phyloP scores from a whole-genome alignment of 37 sponge, comb jelly and placozoan genomes.

The Hormiphora californensis region DNA sequence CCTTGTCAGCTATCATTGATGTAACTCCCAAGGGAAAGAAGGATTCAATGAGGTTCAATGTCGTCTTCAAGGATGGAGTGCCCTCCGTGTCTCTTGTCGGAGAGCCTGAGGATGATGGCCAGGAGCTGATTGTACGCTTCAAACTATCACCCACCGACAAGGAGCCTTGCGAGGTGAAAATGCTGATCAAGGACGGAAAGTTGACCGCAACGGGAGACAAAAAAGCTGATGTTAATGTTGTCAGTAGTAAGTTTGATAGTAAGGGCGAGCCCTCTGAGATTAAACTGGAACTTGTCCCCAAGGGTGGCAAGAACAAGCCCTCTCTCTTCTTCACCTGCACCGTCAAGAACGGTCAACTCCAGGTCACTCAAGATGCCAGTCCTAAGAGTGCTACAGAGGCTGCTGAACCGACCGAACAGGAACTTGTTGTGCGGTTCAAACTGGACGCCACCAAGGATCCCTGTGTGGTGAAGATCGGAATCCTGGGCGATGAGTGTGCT shows the following conservation, averaged over 20 bases:
- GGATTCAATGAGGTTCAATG: not conserved
- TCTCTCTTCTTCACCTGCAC: conserved; percentile 11
- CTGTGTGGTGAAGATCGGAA: conserved; percentile 43
- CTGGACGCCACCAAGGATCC: conserved; percentile 34
- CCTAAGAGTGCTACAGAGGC: not conserved
- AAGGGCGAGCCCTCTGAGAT: conserved; percentile 48
- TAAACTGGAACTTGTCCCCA: conserved; percentile 27
- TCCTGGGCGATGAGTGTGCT: conserved; percentile 32
- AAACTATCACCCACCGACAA: conserved; percentile 16
- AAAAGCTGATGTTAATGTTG: conserved; percentile 50
- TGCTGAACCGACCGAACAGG: conserved; percentile 39
- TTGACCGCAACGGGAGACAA: conserved; percentile 14
- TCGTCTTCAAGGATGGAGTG: not conserved
- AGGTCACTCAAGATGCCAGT: not conserved
- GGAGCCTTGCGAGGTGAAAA: conserved; percentile 32
- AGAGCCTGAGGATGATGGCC: not conserved
- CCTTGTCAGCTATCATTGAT: not conserved
- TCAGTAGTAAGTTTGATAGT: conserved; percentile 21
- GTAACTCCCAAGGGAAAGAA: conserved; percentile 1
- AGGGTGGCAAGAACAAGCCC: not conserved
- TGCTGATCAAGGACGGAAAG: conserved; percentile 40
- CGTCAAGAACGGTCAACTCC: conserved; percentile 2
- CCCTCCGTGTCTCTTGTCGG: not conserved
- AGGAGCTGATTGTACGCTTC: conserved; percentile 21
- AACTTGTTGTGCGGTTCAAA: conserved; percentile 33